Conservation (phyloP, 2,888 invertebrate genomes). For the Cinara cedri region DNA sequence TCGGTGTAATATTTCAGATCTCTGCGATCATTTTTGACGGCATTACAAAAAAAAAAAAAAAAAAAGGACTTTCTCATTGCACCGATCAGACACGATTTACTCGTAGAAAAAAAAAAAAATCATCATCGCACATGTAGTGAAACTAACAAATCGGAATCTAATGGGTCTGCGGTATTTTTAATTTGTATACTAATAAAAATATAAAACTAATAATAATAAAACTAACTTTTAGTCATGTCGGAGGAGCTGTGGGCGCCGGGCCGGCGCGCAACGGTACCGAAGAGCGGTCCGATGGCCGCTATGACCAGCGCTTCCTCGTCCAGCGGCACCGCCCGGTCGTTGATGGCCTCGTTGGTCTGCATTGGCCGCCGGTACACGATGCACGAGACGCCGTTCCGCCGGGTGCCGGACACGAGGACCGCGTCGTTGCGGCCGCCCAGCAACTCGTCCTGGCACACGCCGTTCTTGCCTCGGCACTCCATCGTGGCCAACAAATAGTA, state of each 20-base stretch:
- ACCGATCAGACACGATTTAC: no score
- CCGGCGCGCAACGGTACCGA: slow-evolving; percentile 73
- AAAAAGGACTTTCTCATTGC: no score
- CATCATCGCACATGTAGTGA: no score
- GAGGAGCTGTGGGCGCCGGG: slow-evolving; percentile 81
- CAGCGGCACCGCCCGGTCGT: slow-evolving; percentile 74
- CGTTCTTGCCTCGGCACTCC: slow-evolving; percentile 66
- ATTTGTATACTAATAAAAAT: no score
- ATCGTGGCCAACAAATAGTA: slow-evolving; percentile 82
- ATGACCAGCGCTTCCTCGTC: slow-evolving; percentile 78
- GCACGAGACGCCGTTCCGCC: slow-evolving; percentile 79
- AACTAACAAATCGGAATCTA: no score
- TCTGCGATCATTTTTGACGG: no score
- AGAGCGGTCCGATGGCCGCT: slow-evolving; percentile 86
- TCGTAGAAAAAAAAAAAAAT: no score
- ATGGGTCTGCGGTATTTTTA: no score
- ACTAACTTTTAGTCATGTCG: slow-evolving; percentile 70
- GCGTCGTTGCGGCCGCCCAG: slow-evolving; percentile 83
- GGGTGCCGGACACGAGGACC: slow-evolving; percentile 75
- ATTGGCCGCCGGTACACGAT: slow-evolving; percentile 80
- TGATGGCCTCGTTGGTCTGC: slow-evolving; percentile 75
- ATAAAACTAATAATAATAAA: no score
- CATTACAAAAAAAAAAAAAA: no score
- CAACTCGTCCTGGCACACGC: slow-evolving; percentile 84
- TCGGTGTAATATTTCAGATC: no score